A percentile compares a stretch with the other conserved stretches of the same genome.
phyloP scores from a whole-genome alignment of 2,113 vertebrate genomes.

The Onychostruthus taczanowskii region DNA sequence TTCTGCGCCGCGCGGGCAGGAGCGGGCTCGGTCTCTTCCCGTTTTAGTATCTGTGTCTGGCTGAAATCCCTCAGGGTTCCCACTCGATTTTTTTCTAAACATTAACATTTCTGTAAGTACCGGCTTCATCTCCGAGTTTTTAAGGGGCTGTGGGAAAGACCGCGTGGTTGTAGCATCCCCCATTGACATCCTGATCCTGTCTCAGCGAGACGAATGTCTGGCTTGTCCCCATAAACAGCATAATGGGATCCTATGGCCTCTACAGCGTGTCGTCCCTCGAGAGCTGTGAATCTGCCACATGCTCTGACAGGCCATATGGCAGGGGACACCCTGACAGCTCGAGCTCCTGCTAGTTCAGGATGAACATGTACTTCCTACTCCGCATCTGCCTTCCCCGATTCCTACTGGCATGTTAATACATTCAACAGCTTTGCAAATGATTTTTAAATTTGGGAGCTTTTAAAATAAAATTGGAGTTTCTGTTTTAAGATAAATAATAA shows the following conservation, averaged over 20 bases:
- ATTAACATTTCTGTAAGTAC: background rate
- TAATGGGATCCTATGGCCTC: background rate
- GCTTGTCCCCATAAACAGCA: background rate
- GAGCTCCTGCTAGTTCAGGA: background rate
- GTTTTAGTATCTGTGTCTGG: background rate
- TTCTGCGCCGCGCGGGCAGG: background rate
- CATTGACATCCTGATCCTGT: background rate
- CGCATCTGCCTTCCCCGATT: background rate
- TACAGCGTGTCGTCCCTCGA: background rate
- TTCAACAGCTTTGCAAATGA: background rate
- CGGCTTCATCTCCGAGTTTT: background rate
- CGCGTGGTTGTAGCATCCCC: background rate
- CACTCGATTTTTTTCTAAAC: background rate
- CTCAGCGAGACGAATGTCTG: background rate
- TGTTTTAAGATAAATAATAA: background rate
- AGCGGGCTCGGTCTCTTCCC: background rate
- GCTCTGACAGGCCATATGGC: slow-evolving; percentile 15
- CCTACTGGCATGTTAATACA: background rate
- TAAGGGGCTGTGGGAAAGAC: background rate
- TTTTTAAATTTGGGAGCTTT: background rate
- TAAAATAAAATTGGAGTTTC: background rate
- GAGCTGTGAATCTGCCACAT: background rate
- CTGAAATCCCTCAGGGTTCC: background rate
- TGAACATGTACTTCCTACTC: background rate
- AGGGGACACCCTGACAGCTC: background rate